Evolutionary conservation across 2,888 invertebrate species (phyloP), one percentile per base, ranked within the genome.

Genomic region (Drosophila monieri): DNA sequence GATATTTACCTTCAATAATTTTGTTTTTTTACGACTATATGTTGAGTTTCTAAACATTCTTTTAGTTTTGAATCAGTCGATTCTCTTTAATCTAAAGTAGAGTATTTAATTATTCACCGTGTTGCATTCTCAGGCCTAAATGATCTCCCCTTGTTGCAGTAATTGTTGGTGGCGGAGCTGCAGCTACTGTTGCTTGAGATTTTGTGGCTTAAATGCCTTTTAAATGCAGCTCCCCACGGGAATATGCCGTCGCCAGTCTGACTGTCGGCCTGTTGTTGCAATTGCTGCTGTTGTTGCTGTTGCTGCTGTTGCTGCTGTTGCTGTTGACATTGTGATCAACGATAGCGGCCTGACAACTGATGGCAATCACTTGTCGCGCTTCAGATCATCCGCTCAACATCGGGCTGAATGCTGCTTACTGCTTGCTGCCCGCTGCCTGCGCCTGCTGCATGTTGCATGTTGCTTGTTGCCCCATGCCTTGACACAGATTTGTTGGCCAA

Each of bases 161-260:
- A 81, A 81, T 81, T 81, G 86, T 74, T 85, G 80, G 59, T 57
- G 73, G 72, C 75, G 78, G 69, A 77, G 60, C 85, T 32, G n/a
- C 48, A 41, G 83, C 75, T 78, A 68, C 77, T 85, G 76, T 76
- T 78, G 64, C 87, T 75, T 73, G 73, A 78, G 84, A 81, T 83
- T 78, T 80, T 81, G 84, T 81, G 84, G 81, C 81, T 85, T 83
- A 84, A 84, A 87, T 85, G 81, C 84, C 81, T 83, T 85, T 84
- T 84, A 85, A 87, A 87, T 79, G 83, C 84, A 85, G 85, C 83
- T 84, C 87, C 88, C 84, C 84, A 87, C 85, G 84, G 84, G 84
- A 84, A 84, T 87, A 69, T 77, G 76, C 73, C 61, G 85, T 75
- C 74, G 85, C 73, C 81, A 76, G 77, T 80, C 78, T 65, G 77